A percentile compares a stretch with the other conserved stretches of the same genome.
These are phyloP conservation scores for Zaprionus gabonicus DNA, from an alignment of 1,140 invertebrate genomes.

Conservation along the genomic window DNA sequence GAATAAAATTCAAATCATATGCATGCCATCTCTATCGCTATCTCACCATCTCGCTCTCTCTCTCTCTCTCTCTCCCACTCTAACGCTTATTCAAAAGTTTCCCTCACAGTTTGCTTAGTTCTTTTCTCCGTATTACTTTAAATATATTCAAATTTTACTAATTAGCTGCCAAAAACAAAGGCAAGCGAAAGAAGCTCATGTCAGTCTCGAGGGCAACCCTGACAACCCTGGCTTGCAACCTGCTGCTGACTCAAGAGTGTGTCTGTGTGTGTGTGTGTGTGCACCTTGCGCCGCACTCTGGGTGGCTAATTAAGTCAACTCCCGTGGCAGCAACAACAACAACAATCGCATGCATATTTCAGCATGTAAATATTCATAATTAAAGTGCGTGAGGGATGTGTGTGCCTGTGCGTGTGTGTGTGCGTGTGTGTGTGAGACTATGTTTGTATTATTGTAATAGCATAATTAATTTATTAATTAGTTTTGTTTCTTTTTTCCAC, in stretches of 20 bases:
- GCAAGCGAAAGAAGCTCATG: constrained; percentile 42
- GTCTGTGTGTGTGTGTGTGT: not conserved
- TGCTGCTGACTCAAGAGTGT: not conserved
- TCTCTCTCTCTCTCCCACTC: not conserved
- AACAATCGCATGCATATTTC: constrained; percentile 73
- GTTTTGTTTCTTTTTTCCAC: constrained; percentile 54
- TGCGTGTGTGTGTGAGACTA: constrained; percentile 24
- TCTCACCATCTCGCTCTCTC: not conserved
- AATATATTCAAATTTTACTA: constrained; percentile 76
- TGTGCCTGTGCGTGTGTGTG: constrained; percentile 40
- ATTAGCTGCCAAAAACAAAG: constrained; percentile 73
- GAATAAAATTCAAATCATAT: constrained; percentile 78
- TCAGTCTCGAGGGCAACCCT: constrained; percentile 31
- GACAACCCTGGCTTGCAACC: constrained; percentile 23
- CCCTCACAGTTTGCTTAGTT: not conserved
- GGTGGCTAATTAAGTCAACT: constrained; percentile 81
- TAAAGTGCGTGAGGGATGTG: constrained; percentile 70
- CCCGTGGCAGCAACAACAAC: constrained; percentile 49
- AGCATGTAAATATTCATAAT: constrained; percentile 83
- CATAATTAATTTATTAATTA: constrained; percentile 84
- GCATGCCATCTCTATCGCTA: constrained; percentile 33
- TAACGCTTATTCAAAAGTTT: not conserved
- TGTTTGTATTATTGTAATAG: constrained; percentile 76
- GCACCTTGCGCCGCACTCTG: constrained; percentile 45
- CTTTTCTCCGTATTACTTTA: constrained; percentile 21